Evolutionary conservation across 2,888 invertebrate species (phyloP), one percentile per base, ranked within the genome.

Genomic region (Achlya flavicornis): DNA sequence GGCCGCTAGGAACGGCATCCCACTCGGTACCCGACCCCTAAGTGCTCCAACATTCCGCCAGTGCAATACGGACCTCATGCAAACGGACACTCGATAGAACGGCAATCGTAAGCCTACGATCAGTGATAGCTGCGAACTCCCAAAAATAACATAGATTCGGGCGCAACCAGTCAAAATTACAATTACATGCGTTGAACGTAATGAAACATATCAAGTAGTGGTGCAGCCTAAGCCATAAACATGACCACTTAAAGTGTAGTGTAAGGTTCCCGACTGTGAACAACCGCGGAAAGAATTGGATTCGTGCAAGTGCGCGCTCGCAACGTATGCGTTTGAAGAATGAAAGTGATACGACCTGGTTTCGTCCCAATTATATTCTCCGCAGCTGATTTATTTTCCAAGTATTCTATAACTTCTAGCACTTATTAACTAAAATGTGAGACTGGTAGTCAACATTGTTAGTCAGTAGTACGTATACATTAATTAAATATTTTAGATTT

Each of bases 1-100:
- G 98, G 98, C 83, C 98, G 98, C 94, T 98, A 97, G 95, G 83
- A 67, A 71, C 77, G 64, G 64, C 74, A 74, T 70, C 80, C 77
- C 84, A 77, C 77, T 81, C 80, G 83, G 78, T 79, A 76, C 81
- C 81, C 76, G 79, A 78, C 79, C 80, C 80, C 73, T 69, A 75
- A 83, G 81, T 79, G 81, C 85, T 84, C 80, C 81, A 76, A 80
- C 82, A 84, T 78, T 80, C 84, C 84, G 77, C 81, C 80, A 87
- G 85, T 88, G 84, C 84, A 82, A 84, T 83, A 84, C 75, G 83
- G 81, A 88, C 83, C 77, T 83, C 77, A 79, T 79, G 74, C 80
- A 82, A 80, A 80, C 12, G 12, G 41, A 41, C 12, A 41, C 79
- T 80, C 77, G 79, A 84, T 81, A 81, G 79, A 82, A 81, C 75